A percentile compares a stretch with the other conserved stretches of the same genome.
Evolutionary conservation across 2,888 invertebrate species (phyloP).

Genomic region (Bruchidius siliquastri): DNA sequence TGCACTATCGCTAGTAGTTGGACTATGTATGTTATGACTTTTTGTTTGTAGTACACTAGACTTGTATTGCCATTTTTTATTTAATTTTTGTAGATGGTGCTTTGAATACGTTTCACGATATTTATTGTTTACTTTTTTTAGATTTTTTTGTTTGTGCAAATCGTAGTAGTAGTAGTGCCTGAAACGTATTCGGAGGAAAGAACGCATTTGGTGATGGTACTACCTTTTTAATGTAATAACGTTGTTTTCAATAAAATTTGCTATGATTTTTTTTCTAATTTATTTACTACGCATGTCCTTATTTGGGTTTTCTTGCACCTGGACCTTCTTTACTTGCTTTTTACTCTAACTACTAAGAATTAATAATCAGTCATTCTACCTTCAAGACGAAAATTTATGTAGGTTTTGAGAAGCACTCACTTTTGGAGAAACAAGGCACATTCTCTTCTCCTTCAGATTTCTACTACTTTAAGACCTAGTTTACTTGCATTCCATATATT

Average conservation of each 20-base stretch:
- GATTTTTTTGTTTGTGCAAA: slow-evolving; percentile 15
- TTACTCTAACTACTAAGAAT: neutral
- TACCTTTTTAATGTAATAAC: slow-evolving; percentile 39
- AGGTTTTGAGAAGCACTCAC: neutral
- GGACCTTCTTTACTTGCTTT: neutral
- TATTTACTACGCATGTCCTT: slow-evolving; percentile 43
- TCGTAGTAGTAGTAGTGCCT: slow-evolving; percentile 10
- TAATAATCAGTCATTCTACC: neutral
- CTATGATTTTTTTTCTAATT: slow-evolving; percentile 45
- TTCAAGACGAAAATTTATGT: neutral
- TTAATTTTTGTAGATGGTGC: slow-evolving; percentile 22
- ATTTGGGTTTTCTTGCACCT: slow-evolving; percentile 28
- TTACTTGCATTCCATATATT: no score
- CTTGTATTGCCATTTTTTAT: slow-evolving; percentile 28
- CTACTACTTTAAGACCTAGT: no score
- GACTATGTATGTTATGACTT: neutral
- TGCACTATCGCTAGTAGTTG: neutral
- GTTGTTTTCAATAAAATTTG: slow-evolving; percentile 46
- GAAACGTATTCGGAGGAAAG: slow-evolving; percentile 8
- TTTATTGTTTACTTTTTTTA: slow-evolving; percentile 10
- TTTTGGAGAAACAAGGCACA: no score
- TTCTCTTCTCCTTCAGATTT: no score
- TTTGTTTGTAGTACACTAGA: slow-evolving; percentile 8
- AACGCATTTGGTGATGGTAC: slow-evolving; percentile 38
- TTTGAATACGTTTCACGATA: slow-evolving; percentile 32